Conservation (phyloP, 2,113 vertebrate genomes). For the Ia io region DNA sequence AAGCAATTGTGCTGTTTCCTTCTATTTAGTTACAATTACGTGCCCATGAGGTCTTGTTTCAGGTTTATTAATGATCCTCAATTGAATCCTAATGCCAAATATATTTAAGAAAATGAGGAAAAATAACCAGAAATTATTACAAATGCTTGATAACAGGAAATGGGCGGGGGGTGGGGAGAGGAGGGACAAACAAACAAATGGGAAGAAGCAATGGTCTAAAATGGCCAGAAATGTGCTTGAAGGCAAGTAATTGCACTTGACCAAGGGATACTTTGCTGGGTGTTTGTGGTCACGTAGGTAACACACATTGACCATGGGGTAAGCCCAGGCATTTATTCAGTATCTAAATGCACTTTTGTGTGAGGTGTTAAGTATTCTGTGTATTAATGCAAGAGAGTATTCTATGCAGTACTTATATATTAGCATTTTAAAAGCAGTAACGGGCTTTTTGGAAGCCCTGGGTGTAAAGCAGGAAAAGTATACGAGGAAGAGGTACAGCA, state of each 20-base stretch:
- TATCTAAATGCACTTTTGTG: background rate
- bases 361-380: background rate
- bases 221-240: background rate
- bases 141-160: background rate
- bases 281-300: background rate
- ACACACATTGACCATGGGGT: background rate
- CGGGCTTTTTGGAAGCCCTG: background rate
- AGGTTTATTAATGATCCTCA: background rate
- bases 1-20: rapidly evolving
- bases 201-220: background rate
- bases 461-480: background rate
- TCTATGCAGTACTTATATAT: background rate
- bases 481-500: background rate
- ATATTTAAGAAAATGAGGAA: background rate
- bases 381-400: background rate
- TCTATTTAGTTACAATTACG: background rate
- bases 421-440: background rate
- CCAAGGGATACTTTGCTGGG: background rate
- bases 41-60: background rate
- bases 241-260: background rate
- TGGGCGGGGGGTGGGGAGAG: too few species aligned
- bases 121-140: background rate
- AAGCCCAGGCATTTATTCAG: background rate
- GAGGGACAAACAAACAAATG: background rate
- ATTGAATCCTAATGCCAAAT: background rate